These are phyloP conservation scores for Sphenodon punctatus DNA, from an alignment of 2,797 vertebrate species.

Conservation along the genomic window DNA sequence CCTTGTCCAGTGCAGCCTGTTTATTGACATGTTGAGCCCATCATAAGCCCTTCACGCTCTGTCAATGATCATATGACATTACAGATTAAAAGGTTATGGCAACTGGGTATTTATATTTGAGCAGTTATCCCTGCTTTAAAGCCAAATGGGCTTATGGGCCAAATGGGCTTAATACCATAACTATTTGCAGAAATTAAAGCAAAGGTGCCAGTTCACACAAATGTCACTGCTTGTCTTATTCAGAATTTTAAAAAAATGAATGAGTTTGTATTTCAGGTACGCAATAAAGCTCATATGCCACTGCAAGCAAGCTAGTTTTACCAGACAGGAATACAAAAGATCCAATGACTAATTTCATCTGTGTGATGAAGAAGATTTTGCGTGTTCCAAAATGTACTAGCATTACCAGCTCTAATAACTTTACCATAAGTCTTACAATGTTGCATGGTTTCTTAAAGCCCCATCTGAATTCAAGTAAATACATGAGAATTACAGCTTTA, in stretches of 20 bases:
- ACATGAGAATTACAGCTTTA: too few species aligned
- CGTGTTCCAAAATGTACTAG: too few species aligned
- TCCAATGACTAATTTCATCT: too few species aligned
- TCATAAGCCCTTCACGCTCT: not conserved
- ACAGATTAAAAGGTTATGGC: not conserved
- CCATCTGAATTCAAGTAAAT: too few species aligned
- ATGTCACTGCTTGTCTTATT: not conserved
- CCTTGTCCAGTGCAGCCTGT: conserved; percentile 22
- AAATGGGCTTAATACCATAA: too few species aligned
- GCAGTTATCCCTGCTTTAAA: conserved; percentile 19
- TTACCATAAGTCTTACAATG: too few species aligned
- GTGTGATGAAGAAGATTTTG: too few species aligned
- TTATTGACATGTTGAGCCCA: not conserved
- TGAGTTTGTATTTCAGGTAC: not conserved
- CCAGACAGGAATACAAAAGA: not conserved
- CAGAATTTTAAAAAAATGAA: not conserved
- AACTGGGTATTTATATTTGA: conserved; percentile 4
- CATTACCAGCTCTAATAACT: too few species aligned
- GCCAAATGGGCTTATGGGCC: too few species aligned
- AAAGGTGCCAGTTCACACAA: not conserved
- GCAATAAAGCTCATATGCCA: not conserved
- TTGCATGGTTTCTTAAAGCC: too few species aligned
- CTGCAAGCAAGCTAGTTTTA: not conserved
- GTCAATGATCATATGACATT: conserved; percentile 14
- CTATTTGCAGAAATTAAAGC: not conserved